These are phyloP conservation scores for Enteromius unitaeniatus DNA, from an alignment of 2,797 vertebrate genomes.

Conservation along the genomic window DNA sequence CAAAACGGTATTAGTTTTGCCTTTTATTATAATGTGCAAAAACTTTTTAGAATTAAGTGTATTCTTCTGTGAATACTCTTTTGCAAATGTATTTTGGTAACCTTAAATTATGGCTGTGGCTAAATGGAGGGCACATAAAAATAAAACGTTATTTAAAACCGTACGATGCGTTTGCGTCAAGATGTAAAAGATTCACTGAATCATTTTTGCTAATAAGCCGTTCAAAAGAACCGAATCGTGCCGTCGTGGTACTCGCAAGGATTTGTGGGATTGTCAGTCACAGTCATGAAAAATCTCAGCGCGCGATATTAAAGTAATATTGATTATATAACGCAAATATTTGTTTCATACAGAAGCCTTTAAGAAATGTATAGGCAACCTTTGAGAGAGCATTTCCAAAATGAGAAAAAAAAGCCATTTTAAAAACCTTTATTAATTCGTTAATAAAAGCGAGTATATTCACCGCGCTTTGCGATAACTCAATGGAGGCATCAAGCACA, in stretches of 20 bases:
- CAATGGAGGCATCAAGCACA: not conserved
- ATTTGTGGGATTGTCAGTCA: constrained; percentile 53
- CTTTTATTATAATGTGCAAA: not conserved
- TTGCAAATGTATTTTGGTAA: not conserved
- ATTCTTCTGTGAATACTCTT: too few relatives aligned
- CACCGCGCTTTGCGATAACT: not conserved
- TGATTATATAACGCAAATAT: not conserved
- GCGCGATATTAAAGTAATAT: not conserved
- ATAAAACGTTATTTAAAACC: not conserved
- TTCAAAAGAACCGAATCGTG: not conserved
- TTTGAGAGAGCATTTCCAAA: not conserved
- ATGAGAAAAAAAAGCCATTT: not conserved
- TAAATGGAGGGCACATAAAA: not conserved
- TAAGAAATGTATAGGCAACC: not conserved
- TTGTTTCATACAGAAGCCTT: not conserved
- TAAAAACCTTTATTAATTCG: too few relatives aligned
- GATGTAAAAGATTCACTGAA: not conserved
- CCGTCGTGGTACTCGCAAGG: constrained; percentile 33
- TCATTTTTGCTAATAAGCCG: not conserved
- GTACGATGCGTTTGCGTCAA: not conserved
- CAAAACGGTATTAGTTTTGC: not conserved
- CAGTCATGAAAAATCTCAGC: not conserved
- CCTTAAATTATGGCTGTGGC: not conserved
- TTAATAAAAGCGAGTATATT: not conserved
- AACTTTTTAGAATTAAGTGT: not conserved